Evolutionary conservation across 2,113 vertebrate genomes (phyloP), one percentile per base, ranked within the genome.

Genomic region (Nanorana parkeri): DNA sequence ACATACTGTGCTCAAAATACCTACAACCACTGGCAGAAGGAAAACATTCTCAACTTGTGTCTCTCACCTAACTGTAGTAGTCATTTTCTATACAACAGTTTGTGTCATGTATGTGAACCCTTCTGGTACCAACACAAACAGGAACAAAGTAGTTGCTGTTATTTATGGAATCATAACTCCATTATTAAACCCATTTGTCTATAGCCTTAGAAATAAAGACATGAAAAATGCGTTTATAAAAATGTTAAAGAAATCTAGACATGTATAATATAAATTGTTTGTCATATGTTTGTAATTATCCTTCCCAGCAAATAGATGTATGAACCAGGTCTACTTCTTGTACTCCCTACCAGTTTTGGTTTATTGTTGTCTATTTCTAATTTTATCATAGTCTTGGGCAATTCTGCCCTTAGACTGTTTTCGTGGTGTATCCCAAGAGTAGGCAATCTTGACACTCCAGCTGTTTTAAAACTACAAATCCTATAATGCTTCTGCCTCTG

Each of bases 181-280:
- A 23, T 28, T 81, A 20, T 24, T 81, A 29, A 81, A 81, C 20
- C 79, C 79, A 7, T 41, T 81, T 28, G 71, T 81, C 19, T 81
- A 81, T 24, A 73, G 79, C 16, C 47, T 81, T 20, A 72, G 79
- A n/a, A 81, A 81, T 55, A 85, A 68, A 21, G 86, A 90, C 20
- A 66, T 89, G 17, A 84, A 88, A 3, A 24, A 63, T 10, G 60
- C 87, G 8, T 52, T 90, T 4, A 78, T 78, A 3, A 73, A 52
- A 60, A 17, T 83, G 41, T 19, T 85, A 21, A 21, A 17, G 13
- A 74, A 21, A 55, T 32, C 0, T 20, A 36, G 20, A 72, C 19
- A 73, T 56, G 1, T 21, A 4, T 47, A 15, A 47, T 47, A 47
- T 47, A 47, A 15, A 10, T 13, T 47, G 41, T 47, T 47, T 47